phyloP scores from a whole-genome alignment of 2,888 invertebrate species.

The Unio delphinus region DNA sequence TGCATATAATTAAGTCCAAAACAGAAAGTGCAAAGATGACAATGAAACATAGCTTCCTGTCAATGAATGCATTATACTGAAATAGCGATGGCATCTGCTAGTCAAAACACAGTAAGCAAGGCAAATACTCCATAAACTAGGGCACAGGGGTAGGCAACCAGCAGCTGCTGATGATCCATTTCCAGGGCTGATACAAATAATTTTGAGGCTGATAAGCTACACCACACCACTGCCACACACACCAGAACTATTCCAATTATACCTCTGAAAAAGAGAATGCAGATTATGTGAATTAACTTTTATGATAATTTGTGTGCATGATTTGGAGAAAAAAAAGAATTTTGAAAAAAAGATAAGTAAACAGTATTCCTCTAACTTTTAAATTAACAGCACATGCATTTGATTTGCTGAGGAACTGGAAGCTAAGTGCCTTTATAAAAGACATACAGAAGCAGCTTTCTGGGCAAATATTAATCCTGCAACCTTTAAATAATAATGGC shows the following conservation, averaged over 20 bases:
- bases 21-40: too few species aligned
- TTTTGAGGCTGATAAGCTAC: conserved; percentile 91
- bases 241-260: conserved; percentile 66
- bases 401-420: too few species aligned
- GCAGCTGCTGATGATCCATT: conserved; percentile 85
- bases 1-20: too few species aligned
- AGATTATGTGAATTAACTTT: not conserved
- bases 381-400: not conserved
- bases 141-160: conserved; percentile 89
- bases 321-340: not conserved
- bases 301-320: not conserved
- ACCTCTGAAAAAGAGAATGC: conserved; percentile 58
- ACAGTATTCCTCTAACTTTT: not conserved
- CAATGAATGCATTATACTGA: too few species aligned
- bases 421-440: too few species aligned
- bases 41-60: too few species aligned
- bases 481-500: too few species aligned
- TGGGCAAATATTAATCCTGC: too few species aligned
- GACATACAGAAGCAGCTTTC: too few species aligned
- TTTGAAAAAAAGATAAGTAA: not conserved
- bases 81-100: too few species aligned
- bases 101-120: conserved; percentile 87
- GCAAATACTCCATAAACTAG: conserved; percentile 94
- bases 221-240: conserved; percentile 79
- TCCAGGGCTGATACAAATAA: conserved; percentile 92